Base-by-base conservation (phyloP, 1,140 invertebrate species). In the Forficula auricularia region DNA sequence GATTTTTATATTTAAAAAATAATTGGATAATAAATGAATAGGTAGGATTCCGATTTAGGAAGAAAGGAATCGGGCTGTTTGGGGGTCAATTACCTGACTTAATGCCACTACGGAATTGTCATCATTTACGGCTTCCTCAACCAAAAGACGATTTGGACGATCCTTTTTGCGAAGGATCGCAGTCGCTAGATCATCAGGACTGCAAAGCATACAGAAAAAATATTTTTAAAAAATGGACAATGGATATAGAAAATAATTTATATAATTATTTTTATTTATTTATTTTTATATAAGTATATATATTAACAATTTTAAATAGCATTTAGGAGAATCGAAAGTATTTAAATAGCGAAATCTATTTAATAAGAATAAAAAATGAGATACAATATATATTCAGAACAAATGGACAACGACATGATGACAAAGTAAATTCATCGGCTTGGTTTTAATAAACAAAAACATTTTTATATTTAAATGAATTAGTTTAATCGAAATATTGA, bases 91-190 rank as follows among this genome's bases (percentile, higher is more conserved):
- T 55, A 83, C 79, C 72, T 95, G 90, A 52, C 91, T 96, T 20
- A 98, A 65, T 27, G 83, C 82, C 46, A 97, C 87, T 34, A 96
- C 90, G 0, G 91, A 98, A 60, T 98, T 98, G 62, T 99, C 95
- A 79, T 98, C 94, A 59, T 92, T 96, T 37, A 84, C 76, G 14
- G 92, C 89, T 66, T 98, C 92, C 61, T 98, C 95, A 2, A 99
- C 95, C 52, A 99, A 75, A 33, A 99, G 73, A 58, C 96, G 79
- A 64, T 99, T 98, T 48, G 96, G 96, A 59, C 87, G 88, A 57
- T 91, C 88, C 65, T 98, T 99, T 54, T 84, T 84, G 50, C 90
- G 86, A 54, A 99, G 70, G 64, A 99, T 99, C 49, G 96, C 96
- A 51, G 95, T 98, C 32, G 94, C 85, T 60, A 98, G 73, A 75